phyloP scores from a whole-genome alignment of 2,113 vertebrate genomes.

The Arizona elegans region DNA sequence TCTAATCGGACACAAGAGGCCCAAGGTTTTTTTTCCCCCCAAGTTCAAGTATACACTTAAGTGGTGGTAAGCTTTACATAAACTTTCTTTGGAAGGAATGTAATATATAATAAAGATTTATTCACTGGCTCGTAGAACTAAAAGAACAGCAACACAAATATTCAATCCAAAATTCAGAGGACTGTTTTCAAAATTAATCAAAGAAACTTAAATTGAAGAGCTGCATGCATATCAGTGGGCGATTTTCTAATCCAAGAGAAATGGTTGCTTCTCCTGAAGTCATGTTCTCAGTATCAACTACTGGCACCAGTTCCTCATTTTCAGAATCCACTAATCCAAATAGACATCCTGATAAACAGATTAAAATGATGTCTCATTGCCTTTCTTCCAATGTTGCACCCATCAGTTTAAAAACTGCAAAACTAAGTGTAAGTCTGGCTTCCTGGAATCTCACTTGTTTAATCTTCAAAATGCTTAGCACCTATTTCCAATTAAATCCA shows the following conservation, averaged over 20 bases:
- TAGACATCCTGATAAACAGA: background rate
- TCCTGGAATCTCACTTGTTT: background rate
- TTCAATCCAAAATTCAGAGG: background rate
- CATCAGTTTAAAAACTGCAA: background rate
- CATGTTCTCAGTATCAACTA: background rate
- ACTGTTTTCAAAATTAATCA: background rate
- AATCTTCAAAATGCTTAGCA: background rate
- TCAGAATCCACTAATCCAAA: background rate
- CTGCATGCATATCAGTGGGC: background rate
- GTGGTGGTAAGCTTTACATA: background rate
- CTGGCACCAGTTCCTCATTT: background rate
- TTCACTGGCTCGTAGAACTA: background rate
- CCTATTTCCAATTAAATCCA: background rate
- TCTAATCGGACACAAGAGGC: conserved; percentile 45
- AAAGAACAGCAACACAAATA: background rate
- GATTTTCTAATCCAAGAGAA: background rate
- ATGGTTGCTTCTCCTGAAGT: background rate
- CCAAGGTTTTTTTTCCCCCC: conserved; percentile 3
- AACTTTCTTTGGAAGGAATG: background rate
- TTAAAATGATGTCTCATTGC: background rate
- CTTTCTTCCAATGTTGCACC: background rate
- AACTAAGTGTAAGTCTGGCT: background rate
- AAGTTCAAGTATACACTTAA: background rate
- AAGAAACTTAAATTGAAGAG: background rate
- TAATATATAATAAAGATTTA: background rate